A percentile compares a stretch with the other conserved stretches of the same genome.
Evolutionary conservation across 2,888 invertebrate species (phyloP).

Genomic region (Dryobotodes eremita): DNA sequence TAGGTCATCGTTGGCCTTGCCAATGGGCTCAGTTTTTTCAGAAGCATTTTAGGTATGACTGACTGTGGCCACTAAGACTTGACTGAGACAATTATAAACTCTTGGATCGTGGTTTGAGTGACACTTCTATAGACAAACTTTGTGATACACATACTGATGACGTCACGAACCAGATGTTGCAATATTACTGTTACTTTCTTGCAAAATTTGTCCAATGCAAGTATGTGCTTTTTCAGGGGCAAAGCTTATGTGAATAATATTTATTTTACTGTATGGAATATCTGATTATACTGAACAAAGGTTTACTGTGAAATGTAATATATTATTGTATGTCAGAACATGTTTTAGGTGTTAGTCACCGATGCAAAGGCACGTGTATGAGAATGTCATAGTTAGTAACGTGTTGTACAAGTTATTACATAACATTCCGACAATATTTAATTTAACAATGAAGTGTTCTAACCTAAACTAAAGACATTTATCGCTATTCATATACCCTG

Average conservation of each 20-base stretch:
- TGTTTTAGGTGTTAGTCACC: slow-evolving; percentile 42
- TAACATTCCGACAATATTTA: slow-evolving; percentile 2
- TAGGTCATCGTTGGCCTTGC: neutral
- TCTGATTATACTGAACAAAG: slow-evolving; percentile 21
- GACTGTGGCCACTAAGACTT: neutral
- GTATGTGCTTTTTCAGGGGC: slow-evolving; percentile 54
- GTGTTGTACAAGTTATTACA: neutral
- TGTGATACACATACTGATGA: slow-evolving; percentile 16
- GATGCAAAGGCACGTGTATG: neutral
- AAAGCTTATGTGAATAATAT: slow-evolving; percentile 27
- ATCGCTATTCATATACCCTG: neutral
- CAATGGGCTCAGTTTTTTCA: too few relatives aligned
- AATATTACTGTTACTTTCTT: slow-evolving; percentile 57
- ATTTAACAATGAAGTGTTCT: neutral
- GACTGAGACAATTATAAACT: too few relatives aligned
- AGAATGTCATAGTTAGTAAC: neutral
- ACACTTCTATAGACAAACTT: slow-evolving; percentile 7
- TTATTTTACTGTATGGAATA: slow-evolving; percentile 11
- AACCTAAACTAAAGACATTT: neutral
- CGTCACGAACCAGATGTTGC: slow-evolving; percentile 52
- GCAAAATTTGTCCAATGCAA: slow-evolving; percentile 36
- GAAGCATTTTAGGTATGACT: too few relatives aligned
- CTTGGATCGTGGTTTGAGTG: neutral
- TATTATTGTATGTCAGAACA: slow-evolving; percentile 9
- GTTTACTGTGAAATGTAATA: slow-evolving; percentile 13